A percentile compares a stretch with the other conserved stretches of the same genome.
phyloP scores from a whole-genome alignment of 2,888 invertebrate species.

The Ophion costatus region DNA sequence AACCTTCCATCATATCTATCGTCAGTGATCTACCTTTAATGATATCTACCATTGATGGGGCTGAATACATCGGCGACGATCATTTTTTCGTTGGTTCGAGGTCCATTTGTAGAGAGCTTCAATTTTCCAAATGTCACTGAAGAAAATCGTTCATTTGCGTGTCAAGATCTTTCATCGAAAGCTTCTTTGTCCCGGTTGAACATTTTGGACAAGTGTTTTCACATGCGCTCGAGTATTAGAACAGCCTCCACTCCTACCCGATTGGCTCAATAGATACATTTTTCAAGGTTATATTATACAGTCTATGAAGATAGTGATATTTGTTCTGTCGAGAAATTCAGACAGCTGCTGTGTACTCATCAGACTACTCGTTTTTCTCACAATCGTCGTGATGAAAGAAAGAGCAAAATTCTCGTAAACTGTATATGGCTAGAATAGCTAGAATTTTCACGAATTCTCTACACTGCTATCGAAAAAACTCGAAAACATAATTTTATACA shows the following conservation, averaged over 20 bases:
- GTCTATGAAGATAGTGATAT: constrained; percentile 33
- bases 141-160: neutral
- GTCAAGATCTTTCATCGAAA: neutral
- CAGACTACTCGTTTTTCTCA: constrained; percentile 1
- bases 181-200: neutral
- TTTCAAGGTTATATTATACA: constrained; percentile 9
- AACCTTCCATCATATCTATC: too few relatives aligned
- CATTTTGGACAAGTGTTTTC: neutral
- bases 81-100: neutral
- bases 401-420: neutral
- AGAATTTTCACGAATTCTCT: neutral
- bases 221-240: neutral
- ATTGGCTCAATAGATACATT: constrained; percentile 2
- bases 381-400: neutral
- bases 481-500: constrained; percentile 8
- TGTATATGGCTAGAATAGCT: neutral
- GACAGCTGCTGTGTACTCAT: constrained; percentile 29
- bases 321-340: constrained; percentile 45
- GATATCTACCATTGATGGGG: neutral
- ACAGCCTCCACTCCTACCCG: neutral
- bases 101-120: neutral
- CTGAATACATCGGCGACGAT: too few relatives aligned
- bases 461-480: neutral
- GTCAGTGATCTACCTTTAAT: too few relatives aligned
- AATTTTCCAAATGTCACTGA: neutral